Conservation (phyloP, 2,113 vertebrate genomes). For the Chrysochloris asiatica region DNA sequence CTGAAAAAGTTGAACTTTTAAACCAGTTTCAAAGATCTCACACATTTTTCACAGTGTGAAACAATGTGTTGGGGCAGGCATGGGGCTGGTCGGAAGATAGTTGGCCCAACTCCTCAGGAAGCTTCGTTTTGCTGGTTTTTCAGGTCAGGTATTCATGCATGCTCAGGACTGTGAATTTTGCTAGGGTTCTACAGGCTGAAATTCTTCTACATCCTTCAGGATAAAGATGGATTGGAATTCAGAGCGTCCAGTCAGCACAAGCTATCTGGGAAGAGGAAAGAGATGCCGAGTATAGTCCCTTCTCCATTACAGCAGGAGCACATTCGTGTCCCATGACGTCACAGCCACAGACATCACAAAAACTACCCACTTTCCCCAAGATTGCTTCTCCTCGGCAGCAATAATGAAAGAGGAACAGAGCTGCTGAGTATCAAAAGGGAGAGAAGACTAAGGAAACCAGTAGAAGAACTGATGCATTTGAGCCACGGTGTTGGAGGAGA, state of each 20-base stretch:
- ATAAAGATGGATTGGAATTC: not conserved
- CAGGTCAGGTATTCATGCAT: not conserved
- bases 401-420: no score
- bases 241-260: not conserved
- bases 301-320: not conserved
- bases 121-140: no score
- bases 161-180: not conserved
- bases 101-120: conserved; percentile 6
- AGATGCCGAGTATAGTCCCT: no score
- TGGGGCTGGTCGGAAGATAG: not conserved
- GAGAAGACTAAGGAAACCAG: no score
- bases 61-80: not conserved
- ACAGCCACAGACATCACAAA: not conserved
- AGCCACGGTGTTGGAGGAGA: no score
- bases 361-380: not conserved
- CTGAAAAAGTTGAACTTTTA: not conserved
- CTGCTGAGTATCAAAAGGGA: no score
- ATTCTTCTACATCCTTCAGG: not conserved
- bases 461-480: no score
- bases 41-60: not conserved
- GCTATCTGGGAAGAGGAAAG: not conserved
- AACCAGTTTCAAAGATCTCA: not conserved
- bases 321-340: not conserved
- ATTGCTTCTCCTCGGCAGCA: no score
- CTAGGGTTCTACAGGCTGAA: not conserved